Percentiles rank a stretch among this genome's conserved stretches.
Evolutionary conservation across 1,140 invertebrate species (phyloP).

Genomic region (Eriosoma lanigerum): DNA sequence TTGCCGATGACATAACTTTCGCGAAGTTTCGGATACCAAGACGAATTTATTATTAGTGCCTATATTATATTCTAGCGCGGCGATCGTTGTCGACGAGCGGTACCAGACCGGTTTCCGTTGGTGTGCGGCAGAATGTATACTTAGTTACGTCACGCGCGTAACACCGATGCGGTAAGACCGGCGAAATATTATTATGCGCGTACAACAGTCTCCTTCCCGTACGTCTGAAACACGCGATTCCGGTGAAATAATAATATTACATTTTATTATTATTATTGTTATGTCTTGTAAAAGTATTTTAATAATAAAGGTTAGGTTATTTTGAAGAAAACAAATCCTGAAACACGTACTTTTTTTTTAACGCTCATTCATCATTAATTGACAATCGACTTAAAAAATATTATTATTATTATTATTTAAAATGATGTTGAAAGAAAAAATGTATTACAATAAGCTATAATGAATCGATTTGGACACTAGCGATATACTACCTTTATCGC

Average conservation of each 20-base stretch:
- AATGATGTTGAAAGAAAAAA: too few species aligned
- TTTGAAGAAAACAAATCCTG: too few species aligned
- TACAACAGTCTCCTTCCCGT: neutral
- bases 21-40: neutral
- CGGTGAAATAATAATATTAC: too few species aligned
- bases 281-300: neutral
- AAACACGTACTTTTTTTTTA: too few species aligned
- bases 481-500: too few species aligned
- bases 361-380: too few species aligned
- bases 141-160: conserved; percentile 4
- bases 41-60: too few species aligned
- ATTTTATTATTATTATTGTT: neutral
- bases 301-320: too few species aligned
- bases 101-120: conserved; percentile 16
- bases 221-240: neutral
- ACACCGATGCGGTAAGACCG: conserved; percentile 25
- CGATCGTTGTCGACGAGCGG: neutral
- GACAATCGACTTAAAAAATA: too few species aligned
- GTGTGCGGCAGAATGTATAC: neutral
- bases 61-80: neutral
- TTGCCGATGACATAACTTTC: conserved; percentile 14
- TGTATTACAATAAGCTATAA: too few species aligned
- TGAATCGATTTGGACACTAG: too few species aligned
- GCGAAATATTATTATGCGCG: neutral
- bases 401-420: too few species aligned